Base-by-base conservation (phyloP, 2,113 vertebrate genomes). In the Urocynchramus pylzowi region DNA sequence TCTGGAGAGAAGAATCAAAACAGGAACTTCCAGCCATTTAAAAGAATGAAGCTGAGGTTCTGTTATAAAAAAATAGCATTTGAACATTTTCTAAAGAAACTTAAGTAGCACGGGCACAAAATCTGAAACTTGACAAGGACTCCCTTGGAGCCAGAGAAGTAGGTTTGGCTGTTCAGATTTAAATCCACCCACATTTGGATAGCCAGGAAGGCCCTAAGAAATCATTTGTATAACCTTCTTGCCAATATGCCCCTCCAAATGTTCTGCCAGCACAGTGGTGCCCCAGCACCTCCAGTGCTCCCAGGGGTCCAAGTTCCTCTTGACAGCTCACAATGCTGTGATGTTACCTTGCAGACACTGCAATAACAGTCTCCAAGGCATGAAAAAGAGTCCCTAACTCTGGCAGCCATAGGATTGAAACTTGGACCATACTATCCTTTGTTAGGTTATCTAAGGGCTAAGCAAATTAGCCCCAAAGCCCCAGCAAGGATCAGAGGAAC, bases 31-130 rank as follows among this genome's bases (percentile, higher is more conserved):
- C 63, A 91, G 82, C 50, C 59, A 90, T 67, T 83, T 85, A 79
- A 94, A 95, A 90, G 67, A 95, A 77, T 7, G 45, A 94, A 94
- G 24, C 18, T 79, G 68, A 84, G 37, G 65, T 83, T 93, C 70
- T 85, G 27, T 50, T 91, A 15, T 65, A 67, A 79, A 87, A 83
- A 95, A 82, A 79, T 1, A 85, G 27, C 22, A 76, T 68, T 93
- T 9, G 17, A 57, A 68, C 47, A 45, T 88, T 92, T 96, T 91
- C 71, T 81, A 30, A 87, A 91, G 74, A 73, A 87, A 93, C 23
- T 64, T 50, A 61, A 94, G 57, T 37, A 96, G 57, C 30, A 45
- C 1, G 18, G 47, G 47, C 59, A 77, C 23, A 88, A 67, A 30
- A 84, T 73, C 59, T 88, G 90, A 90, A 92, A 95, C 52, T 50